Conservation (phyloP, 1,140 invertebrate species). For the Listronotus oregonensis region DNA sequence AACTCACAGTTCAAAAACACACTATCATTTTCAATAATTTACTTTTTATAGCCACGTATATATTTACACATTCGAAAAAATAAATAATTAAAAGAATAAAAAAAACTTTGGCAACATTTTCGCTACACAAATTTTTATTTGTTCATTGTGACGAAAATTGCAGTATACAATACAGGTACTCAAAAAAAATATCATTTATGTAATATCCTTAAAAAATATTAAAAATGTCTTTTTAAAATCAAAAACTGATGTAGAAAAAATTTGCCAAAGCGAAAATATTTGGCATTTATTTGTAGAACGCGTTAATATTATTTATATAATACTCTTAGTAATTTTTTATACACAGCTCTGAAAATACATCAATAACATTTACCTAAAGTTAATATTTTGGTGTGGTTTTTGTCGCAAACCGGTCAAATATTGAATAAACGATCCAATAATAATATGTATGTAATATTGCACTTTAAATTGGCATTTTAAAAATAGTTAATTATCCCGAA, state of each 20-base stretch:
- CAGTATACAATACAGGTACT: neutral
- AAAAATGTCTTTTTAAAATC: conserved; percentile 11
- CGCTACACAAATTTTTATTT: neutral
- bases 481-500: no score
- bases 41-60: conserved; percentile 51
- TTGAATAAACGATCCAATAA: neutral
- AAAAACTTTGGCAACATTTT: conserved; percentile 34
- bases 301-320: conserved; percentile 38
- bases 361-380: conserved; percentile 53
- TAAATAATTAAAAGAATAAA: conserved; percentile 47
- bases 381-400: conserved; percentile 47
- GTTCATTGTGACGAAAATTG: neutral
- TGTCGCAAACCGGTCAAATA: conserved; percentile 27
- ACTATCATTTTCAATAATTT: conserved; percentile 48
- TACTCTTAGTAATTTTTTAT: conserved; percentile 51
- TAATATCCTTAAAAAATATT: conserved; percentile 19
- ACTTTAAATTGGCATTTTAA: no score
- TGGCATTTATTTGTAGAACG: conserved; percentile 37
- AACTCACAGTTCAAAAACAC: conserved; percentile 57
- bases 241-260: conserved; percentile 39
- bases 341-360: conserved; percentile 57
- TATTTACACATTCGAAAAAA: conserved; percentile 55
- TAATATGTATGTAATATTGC: no score
- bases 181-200: neutral
- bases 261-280: conserved; percentile 15